phyloP scores from a whole-genome alignment of 1,140 invertebrate species.

The Parasteatoda tepidariorum region DNA sequence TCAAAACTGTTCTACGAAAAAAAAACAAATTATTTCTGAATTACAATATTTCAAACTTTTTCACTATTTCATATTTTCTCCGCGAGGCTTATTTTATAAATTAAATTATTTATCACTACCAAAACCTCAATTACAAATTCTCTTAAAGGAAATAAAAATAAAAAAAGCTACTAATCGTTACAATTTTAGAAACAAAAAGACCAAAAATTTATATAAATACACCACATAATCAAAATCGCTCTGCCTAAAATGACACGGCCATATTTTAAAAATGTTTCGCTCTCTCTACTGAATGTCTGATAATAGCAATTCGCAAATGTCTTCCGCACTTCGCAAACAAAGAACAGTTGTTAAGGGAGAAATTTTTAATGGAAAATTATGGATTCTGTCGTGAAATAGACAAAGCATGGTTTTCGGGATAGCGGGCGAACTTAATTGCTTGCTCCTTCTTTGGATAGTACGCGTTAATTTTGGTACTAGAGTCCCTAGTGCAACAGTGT shows the following conservation, averaged over 20 bases:
- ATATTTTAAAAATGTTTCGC: slow-evolving; percentile 35
- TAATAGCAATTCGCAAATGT: slow-evolving; percentile 35
- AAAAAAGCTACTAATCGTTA: not conserved
- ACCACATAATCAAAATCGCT: not conserved
- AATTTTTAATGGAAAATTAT: slow-evolving; percentile 58
- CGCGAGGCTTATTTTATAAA: not conserved
- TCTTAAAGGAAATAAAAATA: not conserved
- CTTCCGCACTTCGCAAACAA: slow-evolving; percentile 10
- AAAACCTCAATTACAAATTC: not conserved
- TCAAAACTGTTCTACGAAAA: too few species aligned
- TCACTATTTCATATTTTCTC: too few species aligned
- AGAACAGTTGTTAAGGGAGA: not conserved
- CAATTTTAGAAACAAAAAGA: not conserved
- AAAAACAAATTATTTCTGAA: too few species aligned
- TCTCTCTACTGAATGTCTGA: too few species aligned
- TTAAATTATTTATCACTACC: not conserved
- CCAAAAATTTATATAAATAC: not conserved
- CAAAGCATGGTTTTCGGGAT: slow-evolving; percentile 29
- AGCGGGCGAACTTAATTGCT: slow-evolving; percentile 34
- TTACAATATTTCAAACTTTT: too few species aligned
- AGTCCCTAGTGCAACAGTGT: slow-evolving; percentile 21
- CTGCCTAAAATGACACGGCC: slow-evolving; percentile 3
- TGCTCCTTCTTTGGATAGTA: slow-evolving; percentile 11
- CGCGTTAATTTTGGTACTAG: slow-evolving; percentile 28
- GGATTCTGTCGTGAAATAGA: slow-evolving; percentile 39